Evolutionary conservation across 2,113 vertebrate genomes (phyloP), one percentile per base, ranked within the genome.

Genomic region (Phalacrocorax brasilianus): DNA sequence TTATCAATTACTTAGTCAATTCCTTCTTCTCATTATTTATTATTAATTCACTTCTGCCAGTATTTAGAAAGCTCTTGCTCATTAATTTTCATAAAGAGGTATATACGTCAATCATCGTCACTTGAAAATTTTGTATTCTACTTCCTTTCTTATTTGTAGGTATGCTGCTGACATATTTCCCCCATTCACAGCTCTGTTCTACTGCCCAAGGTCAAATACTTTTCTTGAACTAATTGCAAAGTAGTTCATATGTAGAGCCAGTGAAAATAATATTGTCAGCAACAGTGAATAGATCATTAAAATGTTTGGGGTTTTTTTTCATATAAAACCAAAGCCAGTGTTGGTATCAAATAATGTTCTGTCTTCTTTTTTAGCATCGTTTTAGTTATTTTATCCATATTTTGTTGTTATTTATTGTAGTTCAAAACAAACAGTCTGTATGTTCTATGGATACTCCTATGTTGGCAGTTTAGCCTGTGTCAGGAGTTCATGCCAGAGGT

Each of bases 71-170:
- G 32, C 14, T 58, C 28, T 79, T 59, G 16, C 5, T 79, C 38
- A 63, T 94, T 85, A 59, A 49, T 86, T 95, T 95, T 87, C 40
- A 18, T 58, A 63, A 32, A 73, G 12, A 74, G 22, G 7, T 55
- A 66, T 65, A 68, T 19, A 50, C 20, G 55, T 79, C 70, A 89
- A 68, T 80, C 79, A 40, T 35, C 61, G 52, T 78, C 68, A n/a
- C 35, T 87, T 88, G 42, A 78, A 91, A 83, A 67, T 70, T 78
- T 20, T 67, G 40, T 80, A 92, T 85, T 50, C 61, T 55, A 32
- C 45, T 96, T 96, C n/a, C 27, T 44, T 91, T 94, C 72, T 83
- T 72, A 83, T 61, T 93, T 97, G 73, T 52, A 85, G 78, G 35
- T 40, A 38, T 23, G 33, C 14, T 75, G 44, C 6, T 95, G 49